Base-by-base conservation (phyloP, 2,888 invertebrate genomes). In the Philereme vetulata region DNA sequence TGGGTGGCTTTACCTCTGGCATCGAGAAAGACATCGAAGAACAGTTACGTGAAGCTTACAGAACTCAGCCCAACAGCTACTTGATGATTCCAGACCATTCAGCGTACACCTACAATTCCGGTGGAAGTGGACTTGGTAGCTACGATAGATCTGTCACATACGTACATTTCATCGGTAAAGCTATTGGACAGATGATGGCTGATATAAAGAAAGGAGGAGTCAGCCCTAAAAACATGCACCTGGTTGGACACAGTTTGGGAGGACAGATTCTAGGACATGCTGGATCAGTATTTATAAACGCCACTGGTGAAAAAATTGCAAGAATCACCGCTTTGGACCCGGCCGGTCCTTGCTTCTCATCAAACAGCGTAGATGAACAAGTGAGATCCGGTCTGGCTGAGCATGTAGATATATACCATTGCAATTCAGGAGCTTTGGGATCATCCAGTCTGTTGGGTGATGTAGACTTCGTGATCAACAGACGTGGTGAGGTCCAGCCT, bases 351-450 rank as follows among this genome's bases (percentile, higher is more conserved):
- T 92, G 91, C 60, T 92, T 89, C 62, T 80, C 86, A 0, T 85
- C 87, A 33, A 86, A 84, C 57, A 69, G 80, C 0, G 80, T 85
- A 2, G 75, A 88, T 47, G 86, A 92, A 11, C 89, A 93, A 67
- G 77, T 95, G 0, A 86, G 93, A 51, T 84, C 90, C 21, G 90
- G 90, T 4, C 93, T 94, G 34, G 94, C 94, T 0, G 84, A 89
- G 0, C 93, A 94, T 68, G 94, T 94, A 0, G 94, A 94, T 72
- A 90, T 93, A 0, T 90, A 94, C 64, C 94, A 94, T 72, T 94
- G 94, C 35, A 94, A 94, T 65, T 92, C 92, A 58, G 94, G 93
- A 9, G 86, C 85, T 0, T 73, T 93, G 3, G 93, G 93, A 1
- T 88, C 92, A 0, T 85, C 86, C 0, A 86, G 86, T 56, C 89